A percentile compares a stretch with the other conserved stretches of the same genome.
These are phyloP conservation scores for Troilus luridus DNA, from an alignment of 2,888 invertebrate genomes.

Conservation along the genomic window DNA sequence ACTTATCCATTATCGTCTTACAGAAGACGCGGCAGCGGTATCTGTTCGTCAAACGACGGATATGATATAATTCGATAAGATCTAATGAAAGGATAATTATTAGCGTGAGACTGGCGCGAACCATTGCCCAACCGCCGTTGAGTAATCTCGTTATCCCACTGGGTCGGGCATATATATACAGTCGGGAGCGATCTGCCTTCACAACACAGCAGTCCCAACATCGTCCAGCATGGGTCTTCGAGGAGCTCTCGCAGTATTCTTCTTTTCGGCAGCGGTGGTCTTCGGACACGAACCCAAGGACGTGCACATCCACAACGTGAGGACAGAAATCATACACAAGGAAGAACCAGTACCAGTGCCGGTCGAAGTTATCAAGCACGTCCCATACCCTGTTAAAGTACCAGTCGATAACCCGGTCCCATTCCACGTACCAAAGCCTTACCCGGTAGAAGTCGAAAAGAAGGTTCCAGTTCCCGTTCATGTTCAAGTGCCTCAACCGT, in stretches of 20 bases:
- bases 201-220: background rate
- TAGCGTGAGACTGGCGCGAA: background rate
- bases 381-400: slow-evolving; percentile 64
- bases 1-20: background rate
- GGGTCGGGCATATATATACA: background rate
- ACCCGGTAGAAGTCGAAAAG: slow-evolving; percentile 66
- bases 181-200: background rate
- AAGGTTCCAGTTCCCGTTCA: slow-evolving; percentile 66
- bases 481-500: slow-evolving; percentile 66
- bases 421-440: slow-evolving; percentile 66
- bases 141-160: background rate
- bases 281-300: background rate
- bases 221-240: background rate
- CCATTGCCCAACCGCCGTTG: background rate
- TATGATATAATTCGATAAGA: slow-evolving; percentile 8
- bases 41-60: background rate
- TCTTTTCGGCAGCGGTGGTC: background rate
- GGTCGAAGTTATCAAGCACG: slow-evolving; percentile 58
- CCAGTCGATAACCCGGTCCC: slow-evolving; percentile 66
- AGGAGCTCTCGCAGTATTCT: background rate
- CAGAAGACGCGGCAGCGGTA: background rate
- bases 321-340: slow-evolving; percentile 60
- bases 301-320: slow-evolving; percentile 40
- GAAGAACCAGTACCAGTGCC: slow-evolving; percentile 61
- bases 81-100: slow-evolving; percentile 9